Evolutionary conservation across 2,113 vertebrate species (phyloP).

Genomic region (Callithrix jacchus): DNA sequence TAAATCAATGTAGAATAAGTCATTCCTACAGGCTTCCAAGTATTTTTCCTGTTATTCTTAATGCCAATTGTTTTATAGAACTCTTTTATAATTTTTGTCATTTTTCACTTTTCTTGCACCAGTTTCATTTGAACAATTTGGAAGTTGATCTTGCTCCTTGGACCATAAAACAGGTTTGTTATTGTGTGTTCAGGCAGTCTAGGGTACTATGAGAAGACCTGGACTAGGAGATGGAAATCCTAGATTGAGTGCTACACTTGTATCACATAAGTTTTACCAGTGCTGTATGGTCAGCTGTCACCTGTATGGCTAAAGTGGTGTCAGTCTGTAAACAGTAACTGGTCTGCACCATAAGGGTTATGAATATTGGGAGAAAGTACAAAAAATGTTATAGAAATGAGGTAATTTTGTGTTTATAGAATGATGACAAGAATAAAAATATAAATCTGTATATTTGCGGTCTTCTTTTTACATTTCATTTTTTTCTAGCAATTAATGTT

Average conservation of each 20-base stretch:
- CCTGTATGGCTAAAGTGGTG: too few relatives aligned
- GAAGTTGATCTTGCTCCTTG: not conserved
- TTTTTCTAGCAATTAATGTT: not conserved
- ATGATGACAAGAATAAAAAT: not conserved
- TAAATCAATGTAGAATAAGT: not conserved
- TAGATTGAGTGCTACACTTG: not conserved
- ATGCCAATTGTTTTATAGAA: not conserved
- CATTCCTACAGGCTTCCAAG: not conserved
- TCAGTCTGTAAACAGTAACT: not conserved
- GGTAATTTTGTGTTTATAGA: not conserved
- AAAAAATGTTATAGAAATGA: not conserved
- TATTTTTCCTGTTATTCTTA: not conserved
- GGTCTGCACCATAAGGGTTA: not conserved
- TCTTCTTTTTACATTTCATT: not conserved
- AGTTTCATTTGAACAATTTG: not conserved
- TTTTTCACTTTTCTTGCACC: not conserved
- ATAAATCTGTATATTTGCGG: not conserved
- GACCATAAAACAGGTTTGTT: not conserved
- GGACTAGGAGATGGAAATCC: not conserved
- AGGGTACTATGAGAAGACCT: not conserved
- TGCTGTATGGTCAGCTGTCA: not conserved
- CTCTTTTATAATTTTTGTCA: not conserved
- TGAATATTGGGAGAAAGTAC: not conserved
- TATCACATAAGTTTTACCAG: not conserved
- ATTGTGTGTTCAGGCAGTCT: not conserved